These are phyloP conservation scores for Brachionichthys hirsutus DNA, from an alignment of 2,113 vertebrate genomes.

Conservation along the genomic window DNA sequence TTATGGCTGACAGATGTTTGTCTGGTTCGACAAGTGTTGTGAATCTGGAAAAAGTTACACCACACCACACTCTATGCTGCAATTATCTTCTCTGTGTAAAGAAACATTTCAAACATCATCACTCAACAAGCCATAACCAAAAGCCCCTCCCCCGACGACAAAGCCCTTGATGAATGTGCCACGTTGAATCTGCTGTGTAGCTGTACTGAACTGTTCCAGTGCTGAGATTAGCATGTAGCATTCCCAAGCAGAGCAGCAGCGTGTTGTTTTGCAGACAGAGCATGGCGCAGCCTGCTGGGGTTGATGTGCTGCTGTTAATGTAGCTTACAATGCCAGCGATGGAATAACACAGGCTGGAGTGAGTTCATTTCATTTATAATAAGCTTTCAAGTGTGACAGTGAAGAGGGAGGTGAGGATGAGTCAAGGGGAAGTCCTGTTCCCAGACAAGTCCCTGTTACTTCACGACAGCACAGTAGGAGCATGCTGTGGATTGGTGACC, in stretches of 20 bases:
- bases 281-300: slow-evolving; percentile 18
- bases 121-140: slow-evolving; percentile 38
- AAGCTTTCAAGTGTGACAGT: slow-evolving; percentile 19
- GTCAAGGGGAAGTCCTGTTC: slow-evolving; percentile 28
- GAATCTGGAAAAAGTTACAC: slow-evolving; percentile 62
- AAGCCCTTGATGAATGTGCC: slow-evolving; percentile 30
- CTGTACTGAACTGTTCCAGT: slow-evolving; percentile 4
- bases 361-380: slow-evolving; percentile 34
- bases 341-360: slow-evolving; percentile 20
- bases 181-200: slow-evolving; percentile 25
- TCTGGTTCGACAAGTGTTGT: slow-evolving; percentile 55
- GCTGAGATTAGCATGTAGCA: slow-evolving; percentile 24
- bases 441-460: slow-evolving; percentile 22
- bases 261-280: slow-evolving; percentile 8
- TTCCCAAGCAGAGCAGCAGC: slow-evolving; percentile 31
- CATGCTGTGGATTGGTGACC: slow-evolving; percentile 23
- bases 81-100: slow-evolving; percentile 58
- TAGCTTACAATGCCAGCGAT: slow-evolving; percentile 34
- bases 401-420: slow-evolving; percentile 15
- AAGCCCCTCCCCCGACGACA: slow-evolving; percentile 34
- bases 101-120: slow-evolving; percentile 55
- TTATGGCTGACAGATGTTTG: slow-evolving; percentile 73
- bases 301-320: slow-evolving; percentile 42
- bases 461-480: slow-evolving; percentile 13
- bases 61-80: slow-evolving; percentile 28